Evolutionary conservation across 2,888 invertebrate species (phyloP).

Genomic region (Nebria brevicollis): DNA sequence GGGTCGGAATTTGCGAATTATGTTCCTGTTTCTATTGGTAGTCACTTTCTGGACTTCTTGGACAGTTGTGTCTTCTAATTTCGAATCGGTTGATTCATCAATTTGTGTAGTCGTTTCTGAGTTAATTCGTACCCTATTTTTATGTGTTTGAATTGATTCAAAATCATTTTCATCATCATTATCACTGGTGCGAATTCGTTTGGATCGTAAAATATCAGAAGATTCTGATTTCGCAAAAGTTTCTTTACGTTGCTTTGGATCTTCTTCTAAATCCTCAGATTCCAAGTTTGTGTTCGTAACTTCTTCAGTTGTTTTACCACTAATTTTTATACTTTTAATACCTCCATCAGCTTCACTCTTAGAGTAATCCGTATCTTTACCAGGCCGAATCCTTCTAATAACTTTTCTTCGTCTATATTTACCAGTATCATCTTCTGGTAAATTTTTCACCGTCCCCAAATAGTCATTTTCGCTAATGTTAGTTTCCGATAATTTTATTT

Average conservation of each 20-base stretch:
- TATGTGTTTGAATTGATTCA: background rate
- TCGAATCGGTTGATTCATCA: background rate
- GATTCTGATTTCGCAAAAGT: constrained; percentile 38
- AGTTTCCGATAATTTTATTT: constrained; percentile 62
- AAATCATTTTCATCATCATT: constrained; percentile 16
- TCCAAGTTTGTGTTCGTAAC: constrained; percentile 6
- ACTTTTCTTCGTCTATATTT: constrained; percentile 43
- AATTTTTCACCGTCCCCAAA: constrained; percentile 51
- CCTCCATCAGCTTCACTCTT: constrained; percentile 22
- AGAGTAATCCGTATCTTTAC: constrained; percentile 26
- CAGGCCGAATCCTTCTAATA: constrained; percentile 41
- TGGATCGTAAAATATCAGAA: constrained; percentile 33
- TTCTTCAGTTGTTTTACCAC: constrained; percentile 22
- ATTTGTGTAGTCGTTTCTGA: background rate
- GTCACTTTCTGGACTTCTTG: constrained; percentile 18
- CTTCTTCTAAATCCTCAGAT: constrained; percentile 3
- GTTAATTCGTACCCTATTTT: background rate
- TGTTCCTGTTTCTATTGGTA: constrained; percentile 16
- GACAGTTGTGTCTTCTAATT: constrained; percentile 11
- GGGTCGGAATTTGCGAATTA: constrained; percentile 27
- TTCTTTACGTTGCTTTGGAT: constrained; percentile 16
- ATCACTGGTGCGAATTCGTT: constrained; percentile 15
- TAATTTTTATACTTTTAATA: constrained; percentile 15
- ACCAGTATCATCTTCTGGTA: constrained; percentile 33
- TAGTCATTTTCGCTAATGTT: constrained; percentile 61